Conservation (phyloP, 2,113 vertebrate genomes). For the Cairina moschata region DNA sequence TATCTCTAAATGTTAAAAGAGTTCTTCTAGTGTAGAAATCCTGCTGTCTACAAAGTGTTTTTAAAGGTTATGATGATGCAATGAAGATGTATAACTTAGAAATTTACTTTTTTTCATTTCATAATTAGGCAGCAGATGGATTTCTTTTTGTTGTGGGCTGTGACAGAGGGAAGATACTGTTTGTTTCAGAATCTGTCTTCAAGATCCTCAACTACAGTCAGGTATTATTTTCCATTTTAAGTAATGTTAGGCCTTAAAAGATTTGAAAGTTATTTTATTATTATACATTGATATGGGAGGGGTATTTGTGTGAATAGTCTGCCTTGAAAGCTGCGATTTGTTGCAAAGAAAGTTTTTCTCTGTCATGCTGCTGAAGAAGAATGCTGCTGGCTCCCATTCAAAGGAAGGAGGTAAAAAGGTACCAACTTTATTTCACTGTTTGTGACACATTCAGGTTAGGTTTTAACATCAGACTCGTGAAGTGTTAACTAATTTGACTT, state of each 20-base stretch:
- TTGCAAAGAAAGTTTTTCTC: neutral
- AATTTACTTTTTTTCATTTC: slow-evolving; percentile 47
- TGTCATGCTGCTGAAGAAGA: neutral
- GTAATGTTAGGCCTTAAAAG: neutral
- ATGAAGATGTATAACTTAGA: slow-evolving; percentile 13
- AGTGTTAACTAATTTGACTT: neutral
- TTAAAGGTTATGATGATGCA: slow-evolving; percentile 13
- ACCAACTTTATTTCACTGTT: neutral
- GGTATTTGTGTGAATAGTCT: neutral
- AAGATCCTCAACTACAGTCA: slow-evolving; percentile 99
- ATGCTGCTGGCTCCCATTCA: neutral
- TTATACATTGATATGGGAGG: neutral
- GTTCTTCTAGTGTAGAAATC: slow-evolving; percentile 4
- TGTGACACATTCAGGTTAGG: neutral
- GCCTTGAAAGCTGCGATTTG: neutral
- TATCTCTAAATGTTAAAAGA: slow-evolving; percentile 21
- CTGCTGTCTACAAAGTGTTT: neutral
- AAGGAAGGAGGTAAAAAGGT: neutral
- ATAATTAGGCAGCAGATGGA: slow-evolving; percentile 92
- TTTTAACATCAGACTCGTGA: neutral
- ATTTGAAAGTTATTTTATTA: neutral
- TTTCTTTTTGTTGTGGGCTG: slow-evolving; percentile 99
- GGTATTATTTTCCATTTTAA: slow-evolving; percentile 78
- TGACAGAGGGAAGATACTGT: slow-evolving; percentile 98
- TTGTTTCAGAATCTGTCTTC: slow-evolving; percentile 98